Conservation (phyloP, 2,113 vertebrate species). For the Nannospalax galili region DNA sequence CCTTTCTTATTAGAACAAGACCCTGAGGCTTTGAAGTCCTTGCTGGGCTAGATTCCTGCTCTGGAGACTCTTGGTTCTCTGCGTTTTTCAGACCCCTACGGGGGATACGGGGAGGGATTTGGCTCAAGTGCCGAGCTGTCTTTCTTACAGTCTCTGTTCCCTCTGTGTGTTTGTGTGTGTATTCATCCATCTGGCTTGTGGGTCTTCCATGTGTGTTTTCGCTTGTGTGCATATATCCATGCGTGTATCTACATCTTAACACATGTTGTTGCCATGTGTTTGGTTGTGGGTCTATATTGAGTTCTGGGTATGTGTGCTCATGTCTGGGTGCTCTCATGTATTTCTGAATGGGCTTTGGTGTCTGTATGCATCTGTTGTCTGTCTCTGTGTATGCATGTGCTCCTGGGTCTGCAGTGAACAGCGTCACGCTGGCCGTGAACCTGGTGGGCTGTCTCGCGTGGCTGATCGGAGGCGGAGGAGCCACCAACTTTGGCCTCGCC, state of each 20-base stretch:
- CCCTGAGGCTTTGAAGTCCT: background rate
- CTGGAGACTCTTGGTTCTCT: background rate
- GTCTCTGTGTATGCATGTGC: slow-evolving; percentile 76
- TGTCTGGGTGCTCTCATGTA: background rate
- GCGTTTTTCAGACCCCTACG: background rate
- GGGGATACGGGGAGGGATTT: background rate
- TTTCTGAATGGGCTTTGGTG: slow-evolving; percentile 22
- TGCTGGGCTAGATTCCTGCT: slow-evolving; percentile 1
- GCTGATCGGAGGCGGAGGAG: slow-evolving; percentile 98
- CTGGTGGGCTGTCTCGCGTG: slow-evolving; percentile 97
- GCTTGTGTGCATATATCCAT: background rate
- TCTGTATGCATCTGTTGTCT: background rate
- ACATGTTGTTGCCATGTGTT: background rate
- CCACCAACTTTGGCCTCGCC: slow-evolving; percentile 98
- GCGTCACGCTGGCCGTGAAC: slow-evolving; percentile 96
- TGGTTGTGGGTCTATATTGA: slow-evolving; percentile 25
- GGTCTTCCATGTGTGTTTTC: background rate
- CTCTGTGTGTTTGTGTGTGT: slow-evolving; percentile 50
- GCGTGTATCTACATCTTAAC: background rate
- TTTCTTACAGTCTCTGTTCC: slow-evolving; percentile 73
- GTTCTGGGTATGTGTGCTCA: background rate
- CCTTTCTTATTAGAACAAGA: background rate
- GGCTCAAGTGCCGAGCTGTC: slow-evolving; percentile 30
- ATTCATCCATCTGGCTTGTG: slow-evolving; percentile 16
- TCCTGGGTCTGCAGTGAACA: slow-evolving; percentile 93